Base-by-base conservation (phyloP, 2,113 vertebrate species). In the Lontra canadensis region DNA sequence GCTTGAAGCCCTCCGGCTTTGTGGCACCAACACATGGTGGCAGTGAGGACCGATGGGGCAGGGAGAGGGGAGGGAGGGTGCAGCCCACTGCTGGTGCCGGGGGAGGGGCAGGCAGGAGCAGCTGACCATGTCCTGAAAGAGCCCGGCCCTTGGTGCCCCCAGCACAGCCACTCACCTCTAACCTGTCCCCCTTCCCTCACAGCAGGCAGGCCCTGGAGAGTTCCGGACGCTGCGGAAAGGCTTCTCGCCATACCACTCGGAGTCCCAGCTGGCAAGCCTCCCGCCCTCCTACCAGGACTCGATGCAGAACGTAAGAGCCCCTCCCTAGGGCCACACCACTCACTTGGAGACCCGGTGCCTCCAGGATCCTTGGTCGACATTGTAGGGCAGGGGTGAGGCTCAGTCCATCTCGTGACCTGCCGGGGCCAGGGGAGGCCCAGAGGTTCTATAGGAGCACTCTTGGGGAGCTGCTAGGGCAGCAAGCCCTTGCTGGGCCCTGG, bases 251-350 rank as follows among this genome's bases (percentile, higher is more conserved):
- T 99, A 99, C 98, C 99, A 99, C 99, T 99, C 99, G 0, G 99
- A 99, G 98, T 99, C 99, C 26, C 99, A 99, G 99, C 99, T 99
- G 84, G 99, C 99, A 0, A 99, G 99, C 0, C 98, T 99, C 98
- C 99, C 99, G 0, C 99, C 99, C 92, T 99, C 99, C 97, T 99
- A 99, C 98, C 99, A 99, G 98, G 99, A 99, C 0, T 55, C 99
- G 97, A 98, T 99, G 98, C 99, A 99, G 97, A 99, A 99, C 0
- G 99, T 99, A 98, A 99, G 99, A 98, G 96, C 34, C 73, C 29
- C 1, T 23, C 8, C 29, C 0, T 0, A 78, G 96, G 6, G 55
- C 84, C 36, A 15, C 49, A 1, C 15, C 1, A 0, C 2, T 20
- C 44, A 39, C 23, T 0, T 0, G 71, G 1, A 11, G 47, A 31